Base-by-base conservation (phyloP, 2,888 invertebrate genomes). In the Biston stratarius region DNA sequence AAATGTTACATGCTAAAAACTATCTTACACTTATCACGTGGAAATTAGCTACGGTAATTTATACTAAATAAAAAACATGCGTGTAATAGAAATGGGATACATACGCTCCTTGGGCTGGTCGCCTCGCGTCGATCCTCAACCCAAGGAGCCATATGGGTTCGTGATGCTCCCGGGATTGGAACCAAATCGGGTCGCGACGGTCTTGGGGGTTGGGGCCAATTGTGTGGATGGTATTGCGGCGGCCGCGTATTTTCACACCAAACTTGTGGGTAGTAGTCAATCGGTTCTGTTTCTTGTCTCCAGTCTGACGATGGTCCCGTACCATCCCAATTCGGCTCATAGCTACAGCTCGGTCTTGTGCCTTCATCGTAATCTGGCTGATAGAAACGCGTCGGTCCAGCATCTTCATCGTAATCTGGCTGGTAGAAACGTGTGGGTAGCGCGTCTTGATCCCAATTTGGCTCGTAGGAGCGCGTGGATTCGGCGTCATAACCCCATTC, bases 101-200 rank as follows among this genome's bases (percentile, higher is more conserved):
- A 61, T 66, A 66, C 66, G 57, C 57, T 51, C 66, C 66, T 52
- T 66, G 66, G 66, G 66, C 51, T 56, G 48, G 24, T 33, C 44
- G 44, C 14, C 87, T 48, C 49, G 38, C 47, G 61, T 11, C 42
- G 53, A n/a, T n/a, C 36, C 38, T 38, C 36, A 51, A 52, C 65
- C 65, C 65, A 65, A 65, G 66, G 61, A 40, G 51, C 44, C 56
- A 56, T 61, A 57, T 8, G 40, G 49, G 40, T n/a, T n/a, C 42
- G 49, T 34, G n/a, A 33, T 34, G 34, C 6, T 36, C 51, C n/a
- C n/a, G 34, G 34, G n/a, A 6, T 5, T 6, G 33, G 7, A 11
- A 12, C 1, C 5, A 36, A 5, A 38, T 38, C 6, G 9, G 38
- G n/a, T 38, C 36, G 11, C 1, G 33, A 7, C 33, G 34, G 51